These are phyloP conservation scores for Cloeon dipterum DNA, from an alignment of 2,888 invertebrate species.

Conservation along the genomic window DNA sequence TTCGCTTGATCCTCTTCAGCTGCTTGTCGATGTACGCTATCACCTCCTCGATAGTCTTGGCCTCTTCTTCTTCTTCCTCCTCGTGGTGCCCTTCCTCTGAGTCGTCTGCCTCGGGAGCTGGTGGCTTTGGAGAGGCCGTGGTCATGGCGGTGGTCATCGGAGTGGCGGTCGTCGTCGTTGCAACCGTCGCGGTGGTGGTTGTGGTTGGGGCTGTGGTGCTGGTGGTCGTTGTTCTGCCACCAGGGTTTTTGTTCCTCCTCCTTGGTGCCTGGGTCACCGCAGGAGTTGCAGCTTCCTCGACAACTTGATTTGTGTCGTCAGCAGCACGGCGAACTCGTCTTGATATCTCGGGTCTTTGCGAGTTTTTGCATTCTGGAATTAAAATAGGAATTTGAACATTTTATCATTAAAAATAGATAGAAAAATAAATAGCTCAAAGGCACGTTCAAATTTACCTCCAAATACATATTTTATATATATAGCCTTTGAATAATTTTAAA, in stretches of 20 bases:
- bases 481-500: no score
- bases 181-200: no score
- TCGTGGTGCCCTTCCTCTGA: not conserved
- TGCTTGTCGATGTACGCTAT: constrained; percentile 26
- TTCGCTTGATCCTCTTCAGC: constrained; percentile 23
- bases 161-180: not conserved
- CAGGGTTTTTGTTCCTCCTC: no score
- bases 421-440: no score
- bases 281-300: no score
- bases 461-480: no score
- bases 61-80: constrained; percentile 12
- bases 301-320: not conserved
- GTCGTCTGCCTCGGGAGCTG: not conserved
- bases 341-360: constrained; percentile 13
- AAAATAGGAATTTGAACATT: not conserved
- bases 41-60: constrained; percentile 26
- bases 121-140: not conserved
- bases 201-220: no score
- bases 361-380: constrained; percentile 16
- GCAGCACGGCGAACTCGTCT: no score
- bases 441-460: no score
- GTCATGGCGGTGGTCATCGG: not conserved
- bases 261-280: no score
- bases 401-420: not conserved
- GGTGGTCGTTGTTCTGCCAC: no score